Evolutionary conservation across 2,888 invertebrate species (phyloP).

Genomic region (Hetaerina titia): DNA sequence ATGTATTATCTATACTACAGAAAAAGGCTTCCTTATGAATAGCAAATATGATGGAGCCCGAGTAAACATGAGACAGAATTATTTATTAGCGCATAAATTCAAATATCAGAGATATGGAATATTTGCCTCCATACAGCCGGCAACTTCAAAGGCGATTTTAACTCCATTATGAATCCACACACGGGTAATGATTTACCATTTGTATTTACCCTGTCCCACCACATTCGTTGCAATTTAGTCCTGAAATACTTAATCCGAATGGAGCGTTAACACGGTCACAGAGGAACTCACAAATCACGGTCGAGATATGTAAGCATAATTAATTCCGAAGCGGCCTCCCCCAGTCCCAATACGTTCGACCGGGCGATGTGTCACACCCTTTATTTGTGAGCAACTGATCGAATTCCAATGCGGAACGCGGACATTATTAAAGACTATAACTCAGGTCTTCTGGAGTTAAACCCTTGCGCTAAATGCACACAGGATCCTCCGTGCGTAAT

Average conservation of each 20-base stretch:
- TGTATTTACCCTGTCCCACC: neutral
- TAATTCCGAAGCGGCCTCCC: neutral
- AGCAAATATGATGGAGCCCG: neutral
- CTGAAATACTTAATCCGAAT: neutral
- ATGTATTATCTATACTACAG: neutral
- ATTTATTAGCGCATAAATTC: constrained; percentile 7
- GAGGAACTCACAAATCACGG: neutral
- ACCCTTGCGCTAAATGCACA: neutral
- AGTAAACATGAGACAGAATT: neutral
- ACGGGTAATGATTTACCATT: neutral
- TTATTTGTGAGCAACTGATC: neutral
- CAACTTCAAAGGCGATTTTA: neutral
- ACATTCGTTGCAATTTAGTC: neutral
- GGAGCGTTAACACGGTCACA: neutral
- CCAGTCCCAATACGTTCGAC: neutral
- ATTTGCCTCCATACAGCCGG: neutral
- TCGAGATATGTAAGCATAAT: neutral
- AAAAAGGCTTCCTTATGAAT: neutral
- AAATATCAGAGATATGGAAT: neutral
- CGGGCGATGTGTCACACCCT: neutral
- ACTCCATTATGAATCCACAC: neutral
- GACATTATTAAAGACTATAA: neutral
- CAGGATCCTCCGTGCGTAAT: neutral
- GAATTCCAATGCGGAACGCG: neutral
- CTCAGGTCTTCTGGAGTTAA: neutral